Evolutionary conservation across 2,797 vertebrate genomes (phyloP), one percentile per base, ranked within the genome.

Genomic region (Falco peregrinus): DNA sequence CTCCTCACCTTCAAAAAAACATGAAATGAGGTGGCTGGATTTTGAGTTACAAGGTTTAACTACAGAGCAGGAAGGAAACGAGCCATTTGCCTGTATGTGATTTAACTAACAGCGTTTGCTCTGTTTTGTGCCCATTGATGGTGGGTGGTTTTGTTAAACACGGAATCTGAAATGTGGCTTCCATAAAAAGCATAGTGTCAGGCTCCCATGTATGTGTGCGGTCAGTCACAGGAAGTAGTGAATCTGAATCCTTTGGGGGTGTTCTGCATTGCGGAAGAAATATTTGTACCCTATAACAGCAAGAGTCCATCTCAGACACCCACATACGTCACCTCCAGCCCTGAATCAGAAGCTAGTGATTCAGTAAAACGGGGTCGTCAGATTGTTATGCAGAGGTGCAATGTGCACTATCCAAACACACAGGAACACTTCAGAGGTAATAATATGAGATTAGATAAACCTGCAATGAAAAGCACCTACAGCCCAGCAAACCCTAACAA

Each of bases 171-270:
- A 91, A 85, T 6, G 35, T 37, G 47, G 37, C 39, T 85, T 89
- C 75, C 64, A 63, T 79, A 70, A 90, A 94, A 93, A 59, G 8
- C 31, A n/a, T 2, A 74, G 50, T 0, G 1, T 33, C 71, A 85
- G 51, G 39, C 14, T 71, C 50, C 13, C 0, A 0, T 37, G 24
- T 31, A 14, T 29, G 17, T 28, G n/a, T 59, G 69, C 5, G 3
- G 65, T n/a, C 70, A 53, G 51, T 77, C 75, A 64, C 5, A 25
- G 64, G 54, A 89, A 80, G 11, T 3, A 61, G 51, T 35, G 59
- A 25, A 51, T 57, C 22, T 63, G 63, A 83, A 87, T 45, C 16
- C 16, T 29, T 65, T 26, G 33, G 24, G 51, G 12, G 21, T 51
- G 61, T 47, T 89, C 80, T 67, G 24, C 5, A 6, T 7, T 28